Evolutionary conservation across 2,888 invertebrate genomes (phyloP).

Genomic region (Fragum sueziense): DNA sequence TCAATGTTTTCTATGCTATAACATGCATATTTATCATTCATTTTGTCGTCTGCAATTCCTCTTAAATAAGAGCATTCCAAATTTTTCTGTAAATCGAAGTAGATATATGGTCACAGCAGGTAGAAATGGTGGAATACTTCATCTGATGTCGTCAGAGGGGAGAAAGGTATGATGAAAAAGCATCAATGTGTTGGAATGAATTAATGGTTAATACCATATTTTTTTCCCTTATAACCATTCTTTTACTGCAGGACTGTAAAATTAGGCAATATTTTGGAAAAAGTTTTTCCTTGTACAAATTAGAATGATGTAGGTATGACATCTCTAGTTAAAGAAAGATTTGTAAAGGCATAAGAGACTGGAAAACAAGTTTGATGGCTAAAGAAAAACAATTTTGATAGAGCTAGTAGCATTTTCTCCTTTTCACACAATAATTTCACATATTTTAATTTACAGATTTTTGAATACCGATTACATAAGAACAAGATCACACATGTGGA

Average conservation of each 20-base stretch:
- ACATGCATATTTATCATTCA: not conserved
- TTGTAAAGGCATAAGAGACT: too few species aligned
- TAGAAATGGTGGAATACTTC: slow-evolving; percentile 70
- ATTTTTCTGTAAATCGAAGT: slow-evolving; percentile 50
- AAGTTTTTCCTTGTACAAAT: too few species aligned
- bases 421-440: too few species aligned
- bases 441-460: too few species aligned
- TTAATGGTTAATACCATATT: not conserved
- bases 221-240: not conserved
- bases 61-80: not conserved
- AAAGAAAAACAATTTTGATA: too few species aligned
- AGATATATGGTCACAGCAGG: slow-evolving; percentile 71
- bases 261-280: too few species aligned
- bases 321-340: too few species aligned
- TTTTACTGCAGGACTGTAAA: not conserved
- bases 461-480: slow-evolving; percentile 71
- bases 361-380: too few species aligned
- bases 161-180: slow-evolving; percentile 62
- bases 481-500: slow-evolving; percentile 75
- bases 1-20: not conserved
- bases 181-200: not conserved
- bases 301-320: too few species aligned
- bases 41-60: not conserved
- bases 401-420: too few species aligned
- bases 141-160: slow-evolving; percentile 69